Conservation (phyloP, 2,113 vertebrate species). For the Candoia aspera region DNA sequence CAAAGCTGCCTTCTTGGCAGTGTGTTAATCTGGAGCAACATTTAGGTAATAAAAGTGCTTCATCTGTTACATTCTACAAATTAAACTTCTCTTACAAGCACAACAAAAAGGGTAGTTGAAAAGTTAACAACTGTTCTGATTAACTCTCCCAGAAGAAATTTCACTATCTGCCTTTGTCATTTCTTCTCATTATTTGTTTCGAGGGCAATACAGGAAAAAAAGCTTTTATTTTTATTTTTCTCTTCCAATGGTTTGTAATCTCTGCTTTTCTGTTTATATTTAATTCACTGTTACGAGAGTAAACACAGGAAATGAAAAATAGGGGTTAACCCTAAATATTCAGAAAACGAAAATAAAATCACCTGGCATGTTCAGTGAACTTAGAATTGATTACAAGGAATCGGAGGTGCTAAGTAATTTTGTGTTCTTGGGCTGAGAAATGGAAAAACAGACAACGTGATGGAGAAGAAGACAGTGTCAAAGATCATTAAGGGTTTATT, state of each 20-base stretch:
- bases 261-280: not conserved
- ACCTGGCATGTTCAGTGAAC: not conserved
- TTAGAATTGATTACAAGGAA: not conserved
- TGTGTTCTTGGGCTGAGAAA: not conserved
- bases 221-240: not conserved
- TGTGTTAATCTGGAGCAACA: not conserved
- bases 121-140: not conserved
- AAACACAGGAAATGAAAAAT: not conserved
- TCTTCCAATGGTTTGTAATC: not conserved
- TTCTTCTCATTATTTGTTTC: not conserved
- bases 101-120: slow-evolving; percentile 2
- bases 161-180: not conserved
- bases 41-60: not conserved
- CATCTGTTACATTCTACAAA: not conserved
- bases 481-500: not conserved
- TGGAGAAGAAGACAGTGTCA: not conserved
- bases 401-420: not conserved
- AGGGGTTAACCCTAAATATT: not conserved
- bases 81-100: not conserved
- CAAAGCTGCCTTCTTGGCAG: not conserved
- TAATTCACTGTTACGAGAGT: not conserved
- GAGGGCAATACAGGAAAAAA: not conserved
- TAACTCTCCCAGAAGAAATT: not conserved
- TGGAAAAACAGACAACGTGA: not conserved
- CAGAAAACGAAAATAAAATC: not conserved